Conservation (phyloP, 2,888 invertebrate species). For the Polyploca ridens region DNA sequence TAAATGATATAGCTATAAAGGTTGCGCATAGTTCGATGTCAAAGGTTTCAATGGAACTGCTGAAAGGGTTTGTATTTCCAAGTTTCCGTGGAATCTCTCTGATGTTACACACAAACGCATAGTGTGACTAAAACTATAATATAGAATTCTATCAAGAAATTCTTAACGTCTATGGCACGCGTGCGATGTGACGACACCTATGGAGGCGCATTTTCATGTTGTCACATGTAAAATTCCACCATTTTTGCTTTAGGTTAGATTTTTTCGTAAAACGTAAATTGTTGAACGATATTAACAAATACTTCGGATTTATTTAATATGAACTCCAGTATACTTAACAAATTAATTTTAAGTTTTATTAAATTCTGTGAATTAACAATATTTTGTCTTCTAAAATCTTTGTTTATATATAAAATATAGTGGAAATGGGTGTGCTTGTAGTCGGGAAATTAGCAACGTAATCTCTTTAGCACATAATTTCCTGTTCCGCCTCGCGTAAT, state of each 20-base stretch:
- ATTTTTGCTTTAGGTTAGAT: neutral
- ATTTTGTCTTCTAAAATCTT: neutral
- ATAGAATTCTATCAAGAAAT: constrained; percentile 52
- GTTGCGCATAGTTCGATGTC: constrained; percentile 50
- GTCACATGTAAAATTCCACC: neutral
- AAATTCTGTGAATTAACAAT: too few relatives aligned
- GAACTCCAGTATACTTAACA: too few relatives aligned
- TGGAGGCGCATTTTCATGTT: neutral
- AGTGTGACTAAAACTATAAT: constrained; percentile 50
- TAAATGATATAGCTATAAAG: constrained; percentile 28
- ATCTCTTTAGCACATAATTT: constrained; percentile 75
- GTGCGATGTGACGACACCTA: constrained; percentile 16
- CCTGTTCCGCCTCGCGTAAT: constrained; percentile 53
- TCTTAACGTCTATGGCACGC: constrained; percentile 31
- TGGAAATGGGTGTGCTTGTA: constrained; percentile 52
- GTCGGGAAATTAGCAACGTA: constrained; percentile 73
- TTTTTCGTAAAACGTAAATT: neutral
- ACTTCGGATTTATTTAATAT: too few relatives aligned
- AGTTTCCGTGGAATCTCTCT: constrained; percentile 56
- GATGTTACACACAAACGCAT: constrained; percentile 44
- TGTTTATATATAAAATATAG: neutral
- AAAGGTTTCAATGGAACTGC: constrained; percentile 51
- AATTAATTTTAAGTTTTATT: too few relatives aligned
- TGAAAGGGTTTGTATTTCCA: constrained; percentile 52
- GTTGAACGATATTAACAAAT: too few relatives aligned